Percentiles rank a stretch among this genome's conserved stretches.
These are phyloP conservation scores for Drosophila subquinaria DNA, from an alignment of 2,888 invertebrate genomes.

Conservation along the genomic window DNA sequence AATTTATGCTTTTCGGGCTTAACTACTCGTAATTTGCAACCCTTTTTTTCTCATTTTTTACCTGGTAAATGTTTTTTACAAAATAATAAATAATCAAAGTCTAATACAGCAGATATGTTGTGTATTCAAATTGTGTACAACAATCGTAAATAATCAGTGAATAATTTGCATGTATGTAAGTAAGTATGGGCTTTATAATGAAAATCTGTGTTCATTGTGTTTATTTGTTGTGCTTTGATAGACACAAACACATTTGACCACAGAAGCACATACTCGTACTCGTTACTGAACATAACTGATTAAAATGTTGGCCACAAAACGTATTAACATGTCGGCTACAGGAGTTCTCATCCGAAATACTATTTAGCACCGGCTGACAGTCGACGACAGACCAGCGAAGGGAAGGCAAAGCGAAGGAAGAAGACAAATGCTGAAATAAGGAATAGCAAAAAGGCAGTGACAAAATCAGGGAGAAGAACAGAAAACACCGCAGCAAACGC, in stretches of 20 bases:
- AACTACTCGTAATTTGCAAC: no score
- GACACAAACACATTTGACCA: constrained; percentile 1
- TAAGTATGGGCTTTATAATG: not conserved
- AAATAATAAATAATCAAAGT: no score
- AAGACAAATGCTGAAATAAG: constrained; percentile 38
- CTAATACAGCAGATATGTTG: not conserved
- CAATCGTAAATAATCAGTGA: not conserved
- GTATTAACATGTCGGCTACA: constrained; percentile 74
- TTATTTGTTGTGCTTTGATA: constrained; percentile 10
- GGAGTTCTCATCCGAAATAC: constrained; percentile 39
- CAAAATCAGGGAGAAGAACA: constrained; percentile 52
- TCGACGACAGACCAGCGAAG: not conserved
- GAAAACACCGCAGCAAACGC: constrained; percentile 56
- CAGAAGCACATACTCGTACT: not conserved
- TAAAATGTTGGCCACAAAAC: constrained; percentile 74
- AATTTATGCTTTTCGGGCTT: no score
- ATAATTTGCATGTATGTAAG: not conserved
- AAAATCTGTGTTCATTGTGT: constrained; percentile 2
- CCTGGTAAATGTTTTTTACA: no score
- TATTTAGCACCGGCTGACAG: constrained; percentile 35
- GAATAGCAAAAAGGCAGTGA: constrained; percentile 39
- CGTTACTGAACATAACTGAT: constrained; percentile 55
- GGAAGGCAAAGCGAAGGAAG: constrained; percentile 30
- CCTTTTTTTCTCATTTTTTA: no score
- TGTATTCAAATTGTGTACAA: not conserved